phyloP scores from a whole-genome alignment of 2,113 vertebrate species.

The Etheostoma spectabile region DNA sequence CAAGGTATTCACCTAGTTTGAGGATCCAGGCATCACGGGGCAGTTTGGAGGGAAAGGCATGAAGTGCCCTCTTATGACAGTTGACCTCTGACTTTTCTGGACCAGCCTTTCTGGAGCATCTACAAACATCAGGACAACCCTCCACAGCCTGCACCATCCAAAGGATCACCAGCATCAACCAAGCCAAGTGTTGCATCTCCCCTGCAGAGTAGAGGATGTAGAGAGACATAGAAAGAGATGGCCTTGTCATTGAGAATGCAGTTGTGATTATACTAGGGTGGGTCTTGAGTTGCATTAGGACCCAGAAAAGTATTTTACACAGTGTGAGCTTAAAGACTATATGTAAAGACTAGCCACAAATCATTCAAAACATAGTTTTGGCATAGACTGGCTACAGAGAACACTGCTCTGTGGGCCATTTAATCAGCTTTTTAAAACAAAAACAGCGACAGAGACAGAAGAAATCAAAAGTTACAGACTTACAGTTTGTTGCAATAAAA shows the following conservation, averaged over 20 bases:
- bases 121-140: constrained; percentile 76
- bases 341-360: too few species aligned
- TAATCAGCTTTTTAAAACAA: too few species aligned
- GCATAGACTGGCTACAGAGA: too few species aligned
- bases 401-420: too few species aligned
- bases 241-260: not conserved
- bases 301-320: too few species aligned
- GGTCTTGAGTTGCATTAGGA: too few species aligned
- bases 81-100: constrained; percentile 79
- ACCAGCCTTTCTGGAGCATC: constrained; percentile 71
- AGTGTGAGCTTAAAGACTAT: too few species aligned
- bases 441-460: too few species aligned
- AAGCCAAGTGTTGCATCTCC: constrained; percentile 58
- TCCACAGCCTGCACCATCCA: constrained; percentile 56
- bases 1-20: constrained; percentile 75
- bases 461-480: too few species aligned
- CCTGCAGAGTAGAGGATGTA: constrained; percentile 12
- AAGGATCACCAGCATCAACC: constrained; percentile 57
- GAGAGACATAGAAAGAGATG: not conserved
- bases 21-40: constrained; percentile 82
- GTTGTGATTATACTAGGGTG: not conserved
- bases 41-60: constrained; percentile 74
- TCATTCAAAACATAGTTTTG: too few species aligned
- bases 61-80: constrained; percentile 79
- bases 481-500: too few species aligned